phyloP scores from a whole-genome alignment of 1,140 invertebrate genomes.

The Nephila pilipes region DNA sequence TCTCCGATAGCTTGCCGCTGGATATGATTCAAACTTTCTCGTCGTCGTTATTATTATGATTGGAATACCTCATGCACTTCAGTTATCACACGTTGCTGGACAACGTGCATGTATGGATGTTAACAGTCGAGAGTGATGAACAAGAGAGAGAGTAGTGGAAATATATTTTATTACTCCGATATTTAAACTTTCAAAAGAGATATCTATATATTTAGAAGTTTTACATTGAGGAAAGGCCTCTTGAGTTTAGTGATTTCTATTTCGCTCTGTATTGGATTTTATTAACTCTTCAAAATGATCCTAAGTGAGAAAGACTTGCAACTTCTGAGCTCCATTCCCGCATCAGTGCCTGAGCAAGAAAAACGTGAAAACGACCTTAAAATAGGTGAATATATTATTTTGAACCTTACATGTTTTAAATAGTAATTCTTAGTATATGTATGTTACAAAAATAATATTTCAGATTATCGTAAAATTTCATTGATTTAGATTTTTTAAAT shows the following conservation, averaged over 20 bases:
- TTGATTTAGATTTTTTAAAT: no score
- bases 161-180: constrained; percentile 64
- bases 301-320: constrained; percentile 79
- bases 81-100: constrained; percentile 49
- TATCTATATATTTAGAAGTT: not conserved
- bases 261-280: not conserved
- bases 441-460: not conserved
- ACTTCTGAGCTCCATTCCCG: constrained; percentile 75
- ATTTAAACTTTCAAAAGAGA: constrained; percentile 32
- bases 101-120: constrained; percentile 37
- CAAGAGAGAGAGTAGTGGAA: not conserved
- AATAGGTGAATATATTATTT: constrained; percentile 72
- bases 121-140: not conserved
- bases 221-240: not conserved
- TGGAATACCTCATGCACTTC: not conserved
- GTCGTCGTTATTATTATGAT: not conserved
- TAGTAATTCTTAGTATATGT: not conserved
- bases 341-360: constrained; percentile 73
- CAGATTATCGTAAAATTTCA: not conserved
- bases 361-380: constrained; percentile 76
- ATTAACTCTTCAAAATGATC: constrained; percentile 77
- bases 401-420: not conserved
- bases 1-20: constrained; percentile 35
- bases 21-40: constrained; percentile 20
- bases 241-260: constrained; percentile 4